Percentiles rank a stretch among this genome's conserved stretches.
Evolutionary conservation across 1,140 invertebrate genomes (phyloP).

Genomic region (Drosophila micromelanica): DNA sequence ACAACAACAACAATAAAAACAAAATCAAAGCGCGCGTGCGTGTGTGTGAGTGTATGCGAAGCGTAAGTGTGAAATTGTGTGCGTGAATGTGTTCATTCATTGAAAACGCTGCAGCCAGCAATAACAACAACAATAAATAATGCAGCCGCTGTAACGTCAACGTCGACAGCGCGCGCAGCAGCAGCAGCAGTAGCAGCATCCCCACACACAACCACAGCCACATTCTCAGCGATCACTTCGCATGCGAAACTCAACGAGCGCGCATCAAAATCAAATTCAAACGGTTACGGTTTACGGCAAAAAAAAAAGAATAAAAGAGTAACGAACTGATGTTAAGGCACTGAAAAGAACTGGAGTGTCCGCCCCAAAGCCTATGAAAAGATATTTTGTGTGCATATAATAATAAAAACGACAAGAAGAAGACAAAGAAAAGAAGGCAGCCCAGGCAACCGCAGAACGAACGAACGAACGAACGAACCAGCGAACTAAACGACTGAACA

Average conservation of each 20-base stretch:
- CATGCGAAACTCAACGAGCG: slow-evolving; percentile 79
- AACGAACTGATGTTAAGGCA: slow-evolving; percentile 49
- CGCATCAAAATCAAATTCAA: slow-evolving; percentile 77
- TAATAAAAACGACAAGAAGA: slow-evolving; percentile 16
- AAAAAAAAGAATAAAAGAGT: slow-evolving; percentile 40
- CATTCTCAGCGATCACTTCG: slow-evolving; percentile 66
- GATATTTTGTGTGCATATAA: slow-evolving; percentile 59
- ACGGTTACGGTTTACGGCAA: slow-evolving; percentile 44
- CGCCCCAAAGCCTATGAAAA: slow-evolving; percentile 39
- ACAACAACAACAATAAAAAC: background rate
- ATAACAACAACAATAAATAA: slow-evolving; percentile 58
- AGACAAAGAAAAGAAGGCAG: slow-evolving; percentile 26
- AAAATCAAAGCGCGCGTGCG: slow-evolving; percentile 42
- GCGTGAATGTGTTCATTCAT: slow-evolving; percentile 66
- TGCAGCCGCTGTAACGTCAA: slow-evolving; percentile 55
- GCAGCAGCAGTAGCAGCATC: slow-evolving; percentile 22
- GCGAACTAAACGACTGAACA: slow-evolving; percentile 25
- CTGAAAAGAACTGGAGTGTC: slow-evolving; percentile 34
- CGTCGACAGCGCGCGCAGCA: slow-evolving; percentile 32
- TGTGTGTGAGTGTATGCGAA: slow-evolving; percentile 8
- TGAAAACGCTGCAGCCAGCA: slow-evolving; percentile 54
- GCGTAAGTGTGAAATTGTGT: slow-evolving; percentile 23
- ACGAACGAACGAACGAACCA: slow-evolving; percentile 9
- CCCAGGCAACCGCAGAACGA: slow-evolving; percentile 34
- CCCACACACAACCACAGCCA: slow-evolving; percentile 15